Evolutionary conservation across 2,888 invertebrate genomes (phyloP).

Genomic region (Stomorhina lunata): DNA sequence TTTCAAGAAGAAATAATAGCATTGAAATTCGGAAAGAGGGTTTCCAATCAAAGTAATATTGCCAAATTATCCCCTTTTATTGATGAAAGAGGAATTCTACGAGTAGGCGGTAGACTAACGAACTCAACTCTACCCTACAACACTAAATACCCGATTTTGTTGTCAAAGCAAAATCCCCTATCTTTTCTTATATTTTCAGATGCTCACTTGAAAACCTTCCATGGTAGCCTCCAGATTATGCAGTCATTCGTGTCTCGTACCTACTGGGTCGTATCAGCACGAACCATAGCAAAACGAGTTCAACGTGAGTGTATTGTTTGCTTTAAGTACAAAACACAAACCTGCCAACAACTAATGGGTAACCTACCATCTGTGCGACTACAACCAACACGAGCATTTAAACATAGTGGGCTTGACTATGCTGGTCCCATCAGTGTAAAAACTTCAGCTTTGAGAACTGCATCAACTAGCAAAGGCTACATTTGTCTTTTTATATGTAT

Average conservation of each 20-base stretch:
- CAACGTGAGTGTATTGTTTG: not conserved
- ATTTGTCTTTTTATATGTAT: constrained; percentile 44
- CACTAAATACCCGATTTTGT: constrained; percentile 54
- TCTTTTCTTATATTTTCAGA: constrained; percentile 52
- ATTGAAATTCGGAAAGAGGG: too few species aligned
- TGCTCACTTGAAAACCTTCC: constrained; percentile 29
- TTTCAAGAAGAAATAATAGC: too few species aligned
- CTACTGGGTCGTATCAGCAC: too few species aligned
- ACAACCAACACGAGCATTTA: constrained; percentile 29
- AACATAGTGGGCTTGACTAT: constrained; percentile 39
- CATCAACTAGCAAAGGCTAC: constrained; percentile 22
- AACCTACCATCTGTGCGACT: constrained; percentile 45
- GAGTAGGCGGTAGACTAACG: not conserved
- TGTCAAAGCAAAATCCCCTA: constrained; percentile 44
- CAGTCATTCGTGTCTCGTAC: too few species aligned
- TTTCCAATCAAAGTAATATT: too few species aligned
- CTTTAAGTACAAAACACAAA: constrained; percentile 6
- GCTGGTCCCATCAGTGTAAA: too few species aligned
- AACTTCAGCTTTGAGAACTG: not conserved
- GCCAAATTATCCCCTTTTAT: too few species aligned
- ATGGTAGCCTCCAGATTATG: too few species aligned
- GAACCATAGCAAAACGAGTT: constrained; percentile 6
- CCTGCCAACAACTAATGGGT: constrained; percentile 45
- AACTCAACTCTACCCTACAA: constrained; percentile 32
- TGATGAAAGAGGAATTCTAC: not conserved